Evolutionary conservation across 2,888 invertebrate species (phyloP).

Genomic region (Bursaphelenchus okinawaensis): DNA sequence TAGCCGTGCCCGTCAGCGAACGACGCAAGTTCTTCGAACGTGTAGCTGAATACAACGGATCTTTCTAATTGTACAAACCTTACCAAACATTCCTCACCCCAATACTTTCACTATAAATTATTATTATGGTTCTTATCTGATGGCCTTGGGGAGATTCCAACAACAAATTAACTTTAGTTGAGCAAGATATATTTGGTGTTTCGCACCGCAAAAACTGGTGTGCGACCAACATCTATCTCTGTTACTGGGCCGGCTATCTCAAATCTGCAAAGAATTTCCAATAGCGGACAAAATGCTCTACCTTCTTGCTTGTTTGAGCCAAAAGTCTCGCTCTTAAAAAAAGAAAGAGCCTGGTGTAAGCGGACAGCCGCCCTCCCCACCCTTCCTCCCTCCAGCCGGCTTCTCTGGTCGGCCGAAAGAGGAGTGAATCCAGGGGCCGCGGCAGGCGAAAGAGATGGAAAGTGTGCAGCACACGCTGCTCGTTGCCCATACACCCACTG

Average conservation of each 20-base stretch:
- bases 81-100: too few relatives aligned
- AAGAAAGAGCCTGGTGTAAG: background rate
- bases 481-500: background rate
- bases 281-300: background rate
- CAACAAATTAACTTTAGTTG: too few relatives aligned
- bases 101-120: too few relatives aligned
- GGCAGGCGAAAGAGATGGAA: background rate
- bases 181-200: too few relatives aligned
- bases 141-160: too few relatives aligned
- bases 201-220: too few relatives aligned
- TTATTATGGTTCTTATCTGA: too few relatives aligned
- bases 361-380: too few relatives aligned
- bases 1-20: slow-evolving; percentile 43
- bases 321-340: background rate
- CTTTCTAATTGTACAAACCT: slow-evolving; percentile 37
- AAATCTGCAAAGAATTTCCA: background rate
- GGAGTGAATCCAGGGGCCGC: too few relatives aligned
- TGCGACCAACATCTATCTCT: too few relatives aligned
- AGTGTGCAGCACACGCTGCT: background rate
- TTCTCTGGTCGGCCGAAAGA: background rate
- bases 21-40: slow-evolving; percentile 55
- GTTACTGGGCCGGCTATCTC: background rate
- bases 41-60: slow-evolving; percentile 49
- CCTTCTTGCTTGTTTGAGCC: background rate
- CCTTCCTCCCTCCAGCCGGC: too few relatives aligned